These are phyloP conservation scores for Bursaphelenchus mucronatus DNA, from an alignment of 1,140 invertebrate species.

Conservation along the genomic window DNA sequence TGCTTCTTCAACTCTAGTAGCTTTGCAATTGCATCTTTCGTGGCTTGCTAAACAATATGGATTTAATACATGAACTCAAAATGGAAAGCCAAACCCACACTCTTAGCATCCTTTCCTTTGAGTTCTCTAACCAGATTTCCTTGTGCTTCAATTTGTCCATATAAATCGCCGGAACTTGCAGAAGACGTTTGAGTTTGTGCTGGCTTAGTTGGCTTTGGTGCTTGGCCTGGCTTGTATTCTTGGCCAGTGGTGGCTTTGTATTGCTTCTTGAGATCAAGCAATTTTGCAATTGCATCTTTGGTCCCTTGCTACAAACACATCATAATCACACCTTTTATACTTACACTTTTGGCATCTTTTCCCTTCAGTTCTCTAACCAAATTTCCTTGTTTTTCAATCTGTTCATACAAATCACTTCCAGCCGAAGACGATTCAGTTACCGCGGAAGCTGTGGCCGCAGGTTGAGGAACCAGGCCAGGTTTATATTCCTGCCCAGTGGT, in stretches of 20 bases:
- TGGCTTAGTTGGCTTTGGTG: constrained; percentile 6
- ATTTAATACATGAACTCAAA: not conserved
- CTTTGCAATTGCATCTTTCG: constrained; percentile 40
- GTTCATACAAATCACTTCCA: constrained; percentile 8
- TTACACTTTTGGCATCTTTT: constrained; percentile 37
- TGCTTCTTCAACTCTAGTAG: constrained; percentile 39
- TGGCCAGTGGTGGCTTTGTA: constrained; percentile 36
- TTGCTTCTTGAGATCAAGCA: constrained; percentile 43
- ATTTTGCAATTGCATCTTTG: constrained; percentile 42
- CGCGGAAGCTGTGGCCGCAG: constrained; percentile 2
- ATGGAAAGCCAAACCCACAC: constrained; percentile 1
- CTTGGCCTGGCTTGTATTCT: constrained; percentile 39
- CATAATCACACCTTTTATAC: constrained; percentile 10
- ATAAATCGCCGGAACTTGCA: constrained; percentile 8
- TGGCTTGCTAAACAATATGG: constrained; percentile 11
- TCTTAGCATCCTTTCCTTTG: constrained; percentile 42
- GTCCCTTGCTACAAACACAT: constrained; percentile 27
- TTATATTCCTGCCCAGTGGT: constrained; percentile 28
- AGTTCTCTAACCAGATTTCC: constrained; percentile 41
- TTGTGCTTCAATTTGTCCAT: constrained; percentile 31
- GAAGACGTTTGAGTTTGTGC: constrained; percentile 17
- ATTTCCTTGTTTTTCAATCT: constrained; percentile 32
- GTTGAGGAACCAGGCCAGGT: not conserved
- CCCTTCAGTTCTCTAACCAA: constrained; percentile 38
- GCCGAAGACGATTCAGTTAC: not conserved